Conservation (phyloP, 1,140 invertebrate genomes). For the Musca domestica region DNA sequence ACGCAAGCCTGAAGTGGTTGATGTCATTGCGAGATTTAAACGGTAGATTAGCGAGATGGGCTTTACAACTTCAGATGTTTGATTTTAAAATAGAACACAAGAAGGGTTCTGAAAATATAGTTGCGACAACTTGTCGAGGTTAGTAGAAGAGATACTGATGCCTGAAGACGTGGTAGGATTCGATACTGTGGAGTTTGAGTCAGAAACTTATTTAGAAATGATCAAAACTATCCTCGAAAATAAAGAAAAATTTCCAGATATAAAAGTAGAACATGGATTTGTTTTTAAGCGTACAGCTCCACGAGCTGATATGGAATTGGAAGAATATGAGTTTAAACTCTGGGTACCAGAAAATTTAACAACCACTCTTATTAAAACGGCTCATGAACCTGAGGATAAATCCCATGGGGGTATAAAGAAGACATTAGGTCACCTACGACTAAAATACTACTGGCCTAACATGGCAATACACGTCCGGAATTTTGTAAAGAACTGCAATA, state of each 20-base stretch:
- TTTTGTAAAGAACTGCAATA: not conserved
- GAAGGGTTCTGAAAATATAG: too few species aligned
- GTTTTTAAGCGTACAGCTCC: not conserved
- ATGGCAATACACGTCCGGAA: not conserved
- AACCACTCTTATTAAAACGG: not conserved
- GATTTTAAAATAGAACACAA: too few species aligned
- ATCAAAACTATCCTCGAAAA: not conserved
- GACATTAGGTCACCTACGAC: not conserved
- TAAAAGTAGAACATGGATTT: not conserved
- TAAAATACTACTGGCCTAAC: not conserved
- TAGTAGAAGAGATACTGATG: not conserved
- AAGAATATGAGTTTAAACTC: not conserved
- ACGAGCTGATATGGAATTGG: not conserved
- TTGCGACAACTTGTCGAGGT: too few species aligned
- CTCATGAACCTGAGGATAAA: not conserved
- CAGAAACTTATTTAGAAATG: constrained; percentile 1
- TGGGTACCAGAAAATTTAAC: not conserved
- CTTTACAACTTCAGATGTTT: too few species aligned
- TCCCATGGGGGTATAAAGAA: not conserved
- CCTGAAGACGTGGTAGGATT: not conserved
- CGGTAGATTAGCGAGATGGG: too few species aligned
- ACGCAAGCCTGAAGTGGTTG: too few species aligned
- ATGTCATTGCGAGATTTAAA: too few species aligned
- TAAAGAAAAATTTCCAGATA: not conserved
- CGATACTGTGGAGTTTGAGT: constrained; percentile 5